A percentile compares a stretch with the other conserved stretches of the same genome.
Evolutionary conservation across 2,113 vertebrate genomes (phyloP).

Genomic region (Pygoscelis antarcticus): DNA sequence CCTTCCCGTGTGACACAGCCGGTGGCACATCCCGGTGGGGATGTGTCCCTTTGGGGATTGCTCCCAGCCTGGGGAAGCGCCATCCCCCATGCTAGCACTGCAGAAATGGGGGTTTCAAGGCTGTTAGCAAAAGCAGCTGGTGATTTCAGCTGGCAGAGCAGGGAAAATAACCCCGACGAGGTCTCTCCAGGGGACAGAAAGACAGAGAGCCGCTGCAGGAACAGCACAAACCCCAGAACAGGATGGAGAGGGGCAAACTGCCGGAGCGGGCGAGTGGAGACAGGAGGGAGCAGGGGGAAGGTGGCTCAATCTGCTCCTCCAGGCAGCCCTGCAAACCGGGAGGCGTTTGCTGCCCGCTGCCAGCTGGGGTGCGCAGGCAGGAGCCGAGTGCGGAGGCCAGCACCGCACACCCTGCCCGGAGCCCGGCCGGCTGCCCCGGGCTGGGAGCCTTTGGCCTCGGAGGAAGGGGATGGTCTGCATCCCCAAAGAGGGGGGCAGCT

Average conservation of each 20-base stretch:
- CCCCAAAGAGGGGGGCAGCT: background rate
- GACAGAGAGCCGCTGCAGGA: background rate
- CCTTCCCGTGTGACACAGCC: background rate
- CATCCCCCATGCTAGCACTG: background rate
- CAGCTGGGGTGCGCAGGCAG: background rate
- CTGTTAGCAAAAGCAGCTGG: background rate
- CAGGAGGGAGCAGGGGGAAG: background rate
- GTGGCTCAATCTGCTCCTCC: slow-evolving; percentile 16
- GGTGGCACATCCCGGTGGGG: background rate
- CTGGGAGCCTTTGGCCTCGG: background rate
- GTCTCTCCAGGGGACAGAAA: background rate
- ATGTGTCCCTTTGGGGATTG: background rate
- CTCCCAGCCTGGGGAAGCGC: background rate
- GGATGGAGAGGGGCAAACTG: background rate
- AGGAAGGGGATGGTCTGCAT: background rate
- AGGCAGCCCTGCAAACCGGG: background rate
- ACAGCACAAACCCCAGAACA: background rate
- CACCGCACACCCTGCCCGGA: background rate
- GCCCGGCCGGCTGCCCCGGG: background rate
- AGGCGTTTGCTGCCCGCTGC: background rate
- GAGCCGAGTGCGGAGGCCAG: background rate
- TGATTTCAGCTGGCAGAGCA: background rate
- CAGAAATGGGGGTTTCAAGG: background rate
- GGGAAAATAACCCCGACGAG: background rate
- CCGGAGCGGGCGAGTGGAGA: background rate